Evolutionary conservation across 2,113 vertebrate genomes (phyloP).

Genomic region (Microcebus murinus): DNA sequence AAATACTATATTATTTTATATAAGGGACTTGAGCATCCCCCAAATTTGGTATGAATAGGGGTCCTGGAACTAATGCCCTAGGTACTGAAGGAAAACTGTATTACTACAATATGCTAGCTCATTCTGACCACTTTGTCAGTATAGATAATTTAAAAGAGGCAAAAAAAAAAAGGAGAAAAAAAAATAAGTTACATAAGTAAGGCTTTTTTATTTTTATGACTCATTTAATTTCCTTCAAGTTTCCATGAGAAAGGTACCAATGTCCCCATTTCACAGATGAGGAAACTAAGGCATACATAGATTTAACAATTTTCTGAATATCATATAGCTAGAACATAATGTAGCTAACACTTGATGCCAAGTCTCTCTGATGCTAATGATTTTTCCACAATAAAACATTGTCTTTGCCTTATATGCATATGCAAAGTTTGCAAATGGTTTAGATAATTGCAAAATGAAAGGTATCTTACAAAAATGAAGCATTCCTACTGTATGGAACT

Average conservation of each 20-base stretch:
- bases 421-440: conserved; percentile 6
- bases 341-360: not conserved
- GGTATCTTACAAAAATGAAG: not conserved
- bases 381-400: not conserved
- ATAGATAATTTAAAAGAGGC: not conserved
- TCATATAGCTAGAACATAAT: not conserved
- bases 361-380: not conserved
- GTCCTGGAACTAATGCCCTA: not conserved
- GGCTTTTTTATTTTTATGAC: not conserved
- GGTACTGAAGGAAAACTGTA: not conserved
- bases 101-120: not conserved
- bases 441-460: conserved; percentile 36
- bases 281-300: not conserved
- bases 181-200: not conserved
- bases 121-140: not conserved
- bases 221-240: not conserved
- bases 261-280: conserved; percentile 9
- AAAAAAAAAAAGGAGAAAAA: not conserved
- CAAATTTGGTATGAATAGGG: not conserved
- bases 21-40: not conserved
- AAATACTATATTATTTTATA: not conserved
- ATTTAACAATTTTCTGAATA: not conserved
- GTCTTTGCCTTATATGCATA: not conserved
- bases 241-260: not conserved
- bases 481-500: not conserved